A percentile compares a stretch with the other conserved stretches of the same genome.
phyloP scores from a whole-genome alignment of 2,888 invertebrate species.

The Melikaiella ostensackeni region DNA sequence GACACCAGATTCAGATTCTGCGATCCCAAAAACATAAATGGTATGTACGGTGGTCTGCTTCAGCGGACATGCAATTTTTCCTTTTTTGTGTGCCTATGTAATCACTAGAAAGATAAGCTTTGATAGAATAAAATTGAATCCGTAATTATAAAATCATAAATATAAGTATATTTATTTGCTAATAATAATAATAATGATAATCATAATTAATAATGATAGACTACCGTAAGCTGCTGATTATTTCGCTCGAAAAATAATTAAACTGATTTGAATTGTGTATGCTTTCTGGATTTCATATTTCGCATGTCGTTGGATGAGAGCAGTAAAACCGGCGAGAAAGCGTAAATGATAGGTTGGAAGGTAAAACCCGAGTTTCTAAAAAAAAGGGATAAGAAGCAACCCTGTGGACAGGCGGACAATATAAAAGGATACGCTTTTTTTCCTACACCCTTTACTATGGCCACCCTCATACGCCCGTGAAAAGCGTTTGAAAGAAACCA shows the following conservation, averaged over 20 bases:
- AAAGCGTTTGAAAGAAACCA: conserved; percentile 61
- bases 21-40: too few species aligned
- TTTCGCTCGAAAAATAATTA: neutral
- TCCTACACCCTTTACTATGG: conserved; percentile 53
- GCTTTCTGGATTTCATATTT: neutral
- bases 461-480: conserved; percentile 57
- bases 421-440: conserved; percentile 56
- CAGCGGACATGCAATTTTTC: too few species aligned
- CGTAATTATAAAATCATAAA: too few species aligned
- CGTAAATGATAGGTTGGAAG: conserved; percentile 35
- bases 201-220: too few species aligned
- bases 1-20: too few species aligned
- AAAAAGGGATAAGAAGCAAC: conserved; percentile 43
- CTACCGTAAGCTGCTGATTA: too few species aligned
- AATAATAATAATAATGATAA: too few species aligned
- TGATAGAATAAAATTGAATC: too few species aligned
- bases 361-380: conserved; percentile 32
- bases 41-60: too few species aligned
- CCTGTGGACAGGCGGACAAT: conserved; percentile 48
- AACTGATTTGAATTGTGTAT: neutral
- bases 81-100: too few species aligned
- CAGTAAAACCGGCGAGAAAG: neutral
- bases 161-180: too few species aligned
- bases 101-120: too few species aligned
- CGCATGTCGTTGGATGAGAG: neutral